Evolutionary conservation across 30 jellyfish, hydroid and myxozoan species (phyloP).

Genomic region (Nemopilema nomurai): DNA sequence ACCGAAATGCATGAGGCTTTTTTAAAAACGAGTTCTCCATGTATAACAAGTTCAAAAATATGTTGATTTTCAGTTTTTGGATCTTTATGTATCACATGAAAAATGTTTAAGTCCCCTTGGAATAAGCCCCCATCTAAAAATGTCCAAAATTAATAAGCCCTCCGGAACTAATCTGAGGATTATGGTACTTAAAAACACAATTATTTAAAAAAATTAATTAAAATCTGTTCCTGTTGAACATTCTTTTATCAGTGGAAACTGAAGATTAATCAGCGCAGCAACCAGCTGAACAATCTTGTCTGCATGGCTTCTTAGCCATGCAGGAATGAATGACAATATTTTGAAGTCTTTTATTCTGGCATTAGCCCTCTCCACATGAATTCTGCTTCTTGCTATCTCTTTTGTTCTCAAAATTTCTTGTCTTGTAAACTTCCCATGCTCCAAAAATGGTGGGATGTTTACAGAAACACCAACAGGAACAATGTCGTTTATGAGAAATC

Average conservation of each 20-base stretch:
- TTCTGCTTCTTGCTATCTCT: conserved; percentile 15
- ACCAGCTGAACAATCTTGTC: conserved; percentile 5
- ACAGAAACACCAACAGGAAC: conserved; percentile 33
- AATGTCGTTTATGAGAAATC: conserved; percentile 16
- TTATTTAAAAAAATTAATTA: too few relatives aligned
- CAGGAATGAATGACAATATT: conserved; percentile 11
- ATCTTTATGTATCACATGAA: too few relatives aligned
- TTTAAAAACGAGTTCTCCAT: too few relatives aligned
- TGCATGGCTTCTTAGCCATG: conserved; percentile 25
- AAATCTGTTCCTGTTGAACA: background rate
- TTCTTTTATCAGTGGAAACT: background rate
- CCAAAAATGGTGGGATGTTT: conserved; percentile 38
- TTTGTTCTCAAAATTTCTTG: conserved; percentile 4
- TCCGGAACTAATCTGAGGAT: too few relatives aligned
- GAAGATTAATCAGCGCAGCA: background rate
- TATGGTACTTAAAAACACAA: background rate
- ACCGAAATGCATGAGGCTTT: too few relatives aligned
- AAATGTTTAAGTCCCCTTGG: too few relatives aligned
- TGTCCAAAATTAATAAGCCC: too few relatives aligned
- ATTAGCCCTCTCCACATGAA: conserved; percentile 39
- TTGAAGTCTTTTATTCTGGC: conserved; percentile 38
- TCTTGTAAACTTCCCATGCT: conserved; percentile 24
- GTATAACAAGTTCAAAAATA: too few relatives aligned
- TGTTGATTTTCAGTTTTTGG: too few relatives aligned
- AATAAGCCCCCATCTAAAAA: too few relatives aligned